Evolutionary conservation across 2,113 vertebrate species (phyloP), one percentile per base, ranked within the genome.

Genomic region (Narcine bancroftii): DNA sequence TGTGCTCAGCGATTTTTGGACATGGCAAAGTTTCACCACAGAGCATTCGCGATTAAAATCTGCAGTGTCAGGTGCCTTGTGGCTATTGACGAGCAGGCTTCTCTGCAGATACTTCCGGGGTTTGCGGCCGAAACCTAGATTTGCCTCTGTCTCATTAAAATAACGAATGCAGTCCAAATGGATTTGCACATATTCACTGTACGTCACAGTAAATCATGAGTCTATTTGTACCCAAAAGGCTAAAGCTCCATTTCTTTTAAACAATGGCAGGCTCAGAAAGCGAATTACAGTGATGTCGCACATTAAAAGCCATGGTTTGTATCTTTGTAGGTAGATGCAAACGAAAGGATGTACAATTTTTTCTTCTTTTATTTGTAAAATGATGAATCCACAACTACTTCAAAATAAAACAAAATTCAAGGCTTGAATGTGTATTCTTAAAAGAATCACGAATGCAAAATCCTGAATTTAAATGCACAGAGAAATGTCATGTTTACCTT

Each of bases 151-250:
- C 96, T 96, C 95, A 95, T 96, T 95, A 96, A 95, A 95, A 94
- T 95, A 95, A 96, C 93, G 85, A 96, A 95, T 93, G 94, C 95
- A 95, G 92, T 93, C 94, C 93, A 42, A 93, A 93, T 92, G 93
- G 94, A 93, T 95, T 94, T 93, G 92, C 93, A 94, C 92, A 92
- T 94, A 95, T 94, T 95, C 93, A 93, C 96, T 95, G 96, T 95
- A 95, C 92, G 96, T 97, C 97, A 95, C 95, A 96, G 95, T 42
- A 93, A 96, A 97, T 98, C 97, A 97, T 96, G 94, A 94, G 94
- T 94, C 95, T 96, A 93, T 79, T 94, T 93, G 93, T 94, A 96
- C 96, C 95, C 95, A 94, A 97, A 95, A 95, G 96, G 96, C 95
- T 95, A 95, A 94, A 95, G 94, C 93, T 94, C 97, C 97, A 97